Percentiles rank a stretch among this genome's conserved stretches.
Evolutionary conservation across 2,113 vertebrate species (phyloP).

Genomic region (Heterotis niloticus): DNA sequence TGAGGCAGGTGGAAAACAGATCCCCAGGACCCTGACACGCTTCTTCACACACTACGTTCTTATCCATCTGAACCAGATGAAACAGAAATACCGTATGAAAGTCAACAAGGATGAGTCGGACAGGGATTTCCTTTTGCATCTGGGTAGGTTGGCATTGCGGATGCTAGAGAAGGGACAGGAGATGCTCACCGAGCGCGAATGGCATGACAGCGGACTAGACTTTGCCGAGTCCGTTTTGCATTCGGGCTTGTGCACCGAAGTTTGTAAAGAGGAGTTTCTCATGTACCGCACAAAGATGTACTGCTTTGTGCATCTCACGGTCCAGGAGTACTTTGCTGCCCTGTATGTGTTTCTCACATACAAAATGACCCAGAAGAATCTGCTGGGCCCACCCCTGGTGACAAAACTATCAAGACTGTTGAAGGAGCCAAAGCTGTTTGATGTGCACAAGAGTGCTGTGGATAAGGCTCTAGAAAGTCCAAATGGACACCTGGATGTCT

Average conservation of each 20-base stretch:
- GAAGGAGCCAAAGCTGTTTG: conserved; percentile 25
- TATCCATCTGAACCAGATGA: conserved; percentile 32
- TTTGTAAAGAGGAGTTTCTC: conserved; percentile 35
- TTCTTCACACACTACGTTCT: conserved; percentile 56
- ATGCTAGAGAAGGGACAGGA: conserved; percentile 53
- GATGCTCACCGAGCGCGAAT: conserved; percentile 36
- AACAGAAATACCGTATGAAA: not conserved
- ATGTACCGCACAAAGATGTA: conserved; percentile 47
- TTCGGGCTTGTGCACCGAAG: conserved; percentile 55
- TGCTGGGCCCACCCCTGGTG: conserved; percentile 43
- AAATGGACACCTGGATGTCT: conserved; percentile 22
- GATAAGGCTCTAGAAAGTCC: conserved; percentile 20
- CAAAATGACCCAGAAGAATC: conserved; percentile 47
- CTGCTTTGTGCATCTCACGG: conserved; percentile 61
- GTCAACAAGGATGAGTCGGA: not conserved
- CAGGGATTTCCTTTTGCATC: conserved; percentile 44
- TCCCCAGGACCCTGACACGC: conserved; percentile 6
- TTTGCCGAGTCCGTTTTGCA: conserved; percentile 41
- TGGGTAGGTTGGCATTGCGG: conserved; percentile 54
- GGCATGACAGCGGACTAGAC: conserved; percentile 22
- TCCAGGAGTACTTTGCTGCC: conserved; percentile 67
- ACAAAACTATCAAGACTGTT: conserved; percentile 31
- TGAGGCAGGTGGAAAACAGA: not conserved
- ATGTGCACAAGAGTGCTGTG: conserved; percentile 8
- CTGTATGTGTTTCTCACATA: conserved; percentile 55